A percentile compares a stretch with the other conserved stretches of the same genome.
Conservation (phyloP, 2,888 invertebrate genomes). For the Pristionchus exspectatus region DNA sequence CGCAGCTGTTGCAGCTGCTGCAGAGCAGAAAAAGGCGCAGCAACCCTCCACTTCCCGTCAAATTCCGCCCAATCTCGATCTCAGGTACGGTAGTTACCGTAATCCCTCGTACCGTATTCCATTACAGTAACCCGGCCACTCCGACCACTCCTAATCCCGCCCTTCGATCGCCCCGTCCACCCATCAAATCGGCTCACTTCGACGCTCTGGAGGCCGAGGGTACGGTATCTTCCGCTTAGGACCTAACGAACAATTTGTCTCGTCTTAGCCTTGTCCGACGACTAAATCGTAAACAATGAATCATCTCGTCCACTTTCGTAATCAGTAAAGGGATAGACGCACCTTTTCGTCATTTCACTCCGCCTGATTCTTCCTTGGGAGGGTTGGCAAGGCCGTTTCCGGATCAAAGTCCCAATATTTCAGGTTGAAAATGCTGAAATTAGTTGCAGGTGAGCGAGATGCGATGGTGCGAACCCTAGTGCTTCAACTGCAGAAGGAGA, state of each 20-base stretch:
- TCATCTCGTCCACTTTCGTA: too few relatives aligned
- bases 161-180: conserved; percentile 48
- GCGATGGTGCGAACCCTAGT: conserved; percentile 24
- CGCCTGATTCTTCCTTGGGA: too few relatives aligned
- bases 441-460: not conserved
- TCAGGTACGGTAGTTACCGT: conserved; percentile 4
- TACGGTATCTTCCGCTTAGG: not conserved
- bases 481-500: conserved; percentile 33
- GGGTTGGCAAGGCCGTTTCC: not conserved
- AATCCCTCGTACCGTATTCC: not conserved
- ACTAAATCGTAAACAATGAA: too few relatives aligned
- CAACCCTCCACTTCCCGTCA: not conserved
- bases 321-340: too few relatives aligned
- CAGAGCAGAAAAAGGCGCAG: not conserved
- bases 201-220: conserved; percentile 45
- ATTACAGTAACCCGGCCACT: conserved; percentile 39
- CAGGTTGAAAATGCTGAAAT: not conserved
- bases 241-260: too few relatives aligned
- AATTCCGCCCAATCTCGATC: conserved; percentile 50
- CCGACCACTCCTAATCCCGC: conserved; percentile 45
- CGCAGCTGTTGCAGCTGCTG: not conserved
- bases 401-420: not conserved
- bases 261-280: too few relatives aligned
- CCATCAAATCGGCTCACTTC: conserved; percentile 50
- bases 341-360: too few relatives aligned